These are phyloP conservation scores for Pagetopsis macropterus DNA, from an alignment of 2,797 vertebrate genomes.

Conservation along the genomic window DNA sequence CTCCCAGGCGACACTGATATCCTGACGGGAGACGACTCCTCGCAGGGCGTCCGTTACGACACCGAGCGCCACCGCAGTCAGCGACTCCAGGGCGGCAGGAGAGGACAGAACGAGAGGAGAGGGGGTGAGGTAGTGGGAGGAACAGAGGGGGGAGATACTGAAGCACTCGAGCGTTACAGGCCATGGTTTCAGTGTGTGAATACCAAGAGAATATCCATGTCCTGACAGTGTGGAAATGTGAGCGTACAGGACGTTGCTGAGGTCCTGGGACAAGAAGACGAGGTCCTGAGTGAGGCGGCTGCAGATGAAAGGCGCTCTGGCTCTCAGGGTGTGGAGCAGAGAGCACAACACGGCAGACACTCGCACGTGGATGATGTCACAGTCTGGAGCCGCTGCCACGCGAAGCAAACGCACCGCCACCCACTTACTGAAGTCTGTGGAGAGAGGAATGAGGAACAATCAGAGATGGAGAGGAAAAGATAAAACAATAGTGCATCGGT, in stretches of 20 bases:
- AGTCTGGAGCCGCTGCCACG: constrained; percentile 91
- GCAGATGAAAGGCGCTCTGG: constrained; percentile 87
- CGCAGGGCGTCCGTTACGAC: constrained; percentile 84
- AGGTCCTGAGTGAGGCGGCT: constrained; percentile 86
- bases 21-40: constrained; percentile 86
- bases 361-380: constrained; percentile 86
- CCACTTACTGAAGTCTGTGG: constrained; percentile 94
- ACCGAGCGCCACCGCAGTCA: constrained; percentile 82
- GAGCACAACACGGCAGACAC: constrained; percentile 90
- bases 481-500: no score
- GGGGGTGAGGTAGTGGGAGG: constrained; percentile 83
- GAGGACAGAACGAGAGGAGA: constrained; percentile 84
- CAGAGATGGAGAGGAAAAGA: background rate
- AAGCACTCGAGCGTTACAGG: constrained; percentile 86
- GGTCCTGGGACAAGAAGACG: constrained; percentile 86
- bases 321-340: constrained; percentile 91
- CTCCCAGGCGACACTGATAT: constrained; percentile 87
- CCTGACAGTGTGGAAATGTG: constrained; percentile 57
- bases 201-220: constrained; percentile 12
- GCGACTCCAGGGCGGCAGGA: constrained; percentile 84
- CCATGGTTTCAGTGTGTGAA: constrained; percentile 75
- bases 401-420: constrained; percentile 91
- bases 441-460: background rate
- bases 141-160: constrained; percentile 68
- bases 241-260: constrained; percentile 67